These are phyloP conservation scores for Apeltes quadracus DNA, from an alignment of 2,113 vertebrate genomes.

Conservation along the genomic window DNA sequence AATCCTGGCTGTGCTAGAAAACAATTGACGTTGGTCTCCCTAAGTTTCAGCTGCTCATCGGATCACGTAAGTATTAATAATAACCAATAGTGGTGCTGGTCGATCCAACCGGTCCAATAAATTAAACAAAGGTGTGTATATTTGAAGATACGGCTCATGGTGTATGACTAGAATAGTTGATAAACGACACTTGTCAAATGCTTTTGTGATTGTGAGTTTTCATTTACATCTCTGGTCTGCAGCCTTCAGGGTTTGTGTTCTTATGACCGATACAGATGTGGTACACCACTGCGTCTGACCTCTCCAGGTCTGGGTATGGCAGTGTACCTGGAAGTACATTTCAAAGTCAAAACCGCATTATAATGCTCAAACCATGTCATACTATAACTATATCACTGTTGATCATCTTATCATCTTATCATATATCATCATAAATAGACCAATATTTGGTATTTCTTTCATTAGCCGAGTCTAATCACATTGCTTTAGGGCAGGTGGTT, in stretches of 20 bases:
- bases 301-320: slow-evolving; percentile 75
- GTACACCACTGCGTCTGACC: slow-evolving; percentile 76
- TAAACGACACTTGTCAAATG: neutral
- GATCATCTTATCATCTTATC: too few species aligned
- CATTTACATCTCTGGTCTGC: slow-evolving; percentile 79
- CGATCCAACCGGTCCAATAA: neutral
- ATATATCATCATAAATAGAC: too few species aligned
- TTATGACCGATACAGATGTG: slow-evolving; percentile 77
- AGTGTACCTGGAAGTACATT: slow-evolving; percentile 70
- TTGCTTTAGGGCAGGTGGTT: neutral
- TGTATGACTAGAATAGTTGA: neutral
- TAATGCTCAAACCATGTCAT: neutral
- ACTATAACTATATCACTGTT: too few species aligned
- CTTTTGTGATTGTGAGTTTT: neutral
- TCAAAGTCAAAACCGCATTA: neutral
- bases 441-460: neutral
- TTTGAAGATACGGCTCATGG: neutral
- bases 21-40: neutral
- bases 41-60: too few species aligned
- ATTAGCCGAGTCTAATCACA: neutral
- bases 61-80: neutral
- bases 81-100: too few species aligned
- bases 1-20: neutral
- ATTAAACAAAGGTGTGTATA: neutral
- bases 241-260: slow-evolving; percentile 73